Evolutionary conservation across 2,113 vertebrate genomes (phyloP).

Genomic region (Octodon degus): DNA sequence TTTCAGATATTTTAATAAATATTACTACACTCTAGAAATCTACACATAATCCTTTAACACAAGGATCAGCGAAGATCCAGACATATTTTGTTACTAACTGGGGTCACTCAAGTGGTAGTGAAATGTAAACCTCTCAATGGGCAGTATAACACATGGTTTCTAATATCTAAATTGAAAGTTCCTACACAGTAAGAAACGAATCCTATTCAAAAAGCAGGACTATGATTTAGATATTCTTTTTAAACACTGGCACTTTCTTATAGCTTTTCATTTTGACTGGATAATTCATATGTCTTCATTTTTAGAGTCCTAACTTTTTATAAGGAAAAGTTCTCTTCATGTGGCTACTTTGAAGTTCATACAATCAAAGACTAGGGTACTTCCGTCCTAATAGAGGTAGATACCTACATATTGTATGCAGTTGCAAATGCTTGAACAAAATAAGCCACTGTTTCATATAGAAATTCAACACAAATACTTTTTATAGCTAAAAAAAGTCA

Average conservation of each 20-base stretch:
- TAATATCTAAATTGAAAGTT: neutral
- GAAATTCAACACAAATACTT: neutral
- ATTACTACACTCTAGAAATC: conserved; percentile 61
- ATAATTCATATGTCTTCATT: neutral
- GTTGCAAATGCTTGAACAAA: neutral
- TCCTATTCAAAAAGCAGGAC: neutral
- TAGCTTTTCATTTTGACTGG: neutral
- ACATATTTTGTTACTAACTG: conserved; percentile 25
- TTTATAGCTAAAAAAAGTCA: neutral
- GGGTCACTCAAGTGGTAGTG: conserved; percentile 69
- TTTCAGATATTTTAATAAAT: conserved; percentile 76
- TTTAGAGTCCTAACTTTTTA: neutral
- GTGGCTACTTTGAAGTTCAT: neutral
- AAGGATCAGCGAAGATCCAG: neutral
- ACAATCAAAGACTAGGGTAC: neutral
- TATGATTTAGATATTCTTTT: neutral
- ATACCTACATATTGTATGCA: neutral
- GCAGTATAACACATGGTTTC: conserved; percentile 54
- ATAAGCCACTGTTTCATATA: neutral
- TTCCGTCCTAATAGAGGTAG: neutral
- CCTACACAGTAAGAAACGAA: neutral
- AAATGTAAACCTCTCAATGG: conserved; percentile 64
- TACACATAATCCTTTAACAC: conserved; percentile 43
- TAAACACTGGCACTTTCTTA: neutral
- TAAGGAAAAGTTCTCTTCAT: neutral